Conservation (phyloP, 2,888 invertebrate species). For the Amphipoea lucens region DNA sequence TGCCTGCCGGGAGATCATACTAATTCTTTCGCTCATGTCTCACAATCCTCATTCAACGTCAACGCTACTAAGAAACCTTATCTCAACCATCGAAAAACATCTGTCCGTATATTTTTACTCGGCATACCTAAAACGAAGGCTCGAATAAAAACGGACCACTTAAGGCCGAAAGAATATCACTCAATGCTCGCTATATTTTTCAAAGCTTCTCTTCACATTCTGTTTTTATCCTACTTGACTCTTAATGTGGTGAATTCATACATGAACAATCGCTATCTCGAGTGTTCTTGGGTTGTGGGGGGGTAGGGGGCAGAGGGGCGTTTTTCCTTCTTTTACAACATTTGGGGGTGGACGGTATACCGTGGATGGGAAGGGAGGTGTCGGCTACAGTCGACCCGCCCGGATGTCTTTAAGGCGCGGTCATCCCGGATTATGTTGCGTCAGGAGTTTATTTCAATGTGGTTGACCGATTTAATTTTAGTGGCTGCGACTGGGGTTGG, state of each 20-base stretch:
- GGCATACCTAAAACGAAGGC: constrained; percentile 67
- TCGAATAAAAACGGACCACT: constrained; percentile 67
- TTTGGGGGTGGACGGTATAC: constrained; percentile 69
- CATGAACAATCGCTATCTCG: constrained; percentile 91
- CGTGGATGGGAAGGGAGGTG: constrained; percentile 62
- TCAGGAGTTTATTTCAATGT: constrained; percentile 65
- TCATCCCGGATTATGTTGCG: constrained; percentile 62
- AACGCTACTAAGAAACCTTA: constrained; percentile 58
- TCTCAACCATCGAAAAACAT: constrained; percentile 65
- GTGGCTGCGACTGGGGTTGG: constrained; percentile 13
- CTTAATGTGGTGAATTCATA: constrained; percentile 93
- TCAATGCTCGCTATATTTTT: constrained; percentile 85
- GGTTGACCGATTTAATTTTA: constrained; percentile 54
- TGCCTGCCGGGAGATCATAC: constrained; percentile 24
- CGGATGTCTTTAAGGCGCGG: constrained; percentile 72
- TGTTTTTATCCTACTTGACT: constrained; percentile 91
- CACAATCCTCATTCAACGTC: constrained; percentile 37
- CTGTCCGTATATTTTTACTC: constrained; percentile 64
- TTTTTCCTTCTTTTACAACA: constrained; percentile 82
- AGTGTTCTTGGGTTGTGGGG: constrained; percentile 76
- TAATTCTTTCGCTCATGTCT: constrained; percentile 29
- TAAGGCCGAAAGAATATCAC: constrained; percentile 81
- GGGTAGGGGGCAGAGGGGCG: constrained; percentile 66
- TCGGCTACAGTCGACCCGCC: constrained; percentile 67
- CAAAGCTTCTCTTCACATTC: constrained; percentile 86